These are phyloP conservation scores for Stichopus chloronotus DNA, from an alignment of 35 echinoderm and acorn worm genomes.

Conservation along the genomic window DNA sequence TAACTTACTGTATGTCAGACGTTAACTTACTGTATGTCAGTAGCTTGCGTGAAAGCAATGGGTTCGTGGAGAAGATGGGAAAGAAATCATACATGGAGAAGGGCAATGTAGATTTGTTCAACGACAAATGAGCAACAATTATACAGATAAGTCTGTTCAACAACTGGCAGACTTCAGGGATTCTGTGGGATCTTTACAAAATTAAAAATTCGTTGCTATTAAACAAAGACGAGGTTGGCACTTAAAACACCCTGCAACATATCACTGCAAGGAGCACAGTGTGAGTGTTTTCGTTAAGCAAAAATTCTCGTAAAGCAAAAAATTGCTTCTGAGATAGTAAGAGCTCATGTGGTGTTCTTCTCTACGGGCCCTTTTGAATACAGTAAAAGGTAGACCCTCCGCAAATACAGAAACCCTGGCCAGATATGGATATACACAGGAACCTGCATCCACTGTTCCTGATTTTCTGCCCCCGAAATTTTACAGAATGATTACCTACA, in stretches of 20 bases:
- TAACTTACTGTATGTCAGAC: too few species aligned
- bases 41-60: too few species aligned
- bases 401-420: background rate
- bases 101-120: too few species aligned
- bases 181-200: background rate
- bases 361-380: background rate
- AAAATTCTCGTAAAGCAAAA: too few species aligned
- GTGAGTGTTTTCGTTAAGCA: background rate
- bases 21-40: too few species aligned
- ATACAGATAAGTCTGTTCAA: too few species aligned
- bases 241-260: background rate
- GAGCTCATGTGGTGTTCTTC: conserved; percentile 9
- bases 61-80: too few species aligned
- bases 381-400: conserved; percentile 1
- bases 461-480: conserved; percentile 17
- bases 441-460: conserved; percentile 6
- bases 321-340: background rate
- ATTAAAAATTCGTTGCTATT: background rate
- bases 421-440: conserved; percentile 42
- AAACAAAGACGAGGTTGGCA: background rate
- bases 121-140: too few species aligned
- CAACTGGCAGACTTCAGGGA: too few species aligned
- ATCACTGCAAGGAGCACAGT: background rate
- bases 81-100: too few species aligned
- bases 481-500: background rate